Base-by-base conservation (phyloP, 1,140 invertebrate genomes). In the Plodia interpunctella region DNA sequence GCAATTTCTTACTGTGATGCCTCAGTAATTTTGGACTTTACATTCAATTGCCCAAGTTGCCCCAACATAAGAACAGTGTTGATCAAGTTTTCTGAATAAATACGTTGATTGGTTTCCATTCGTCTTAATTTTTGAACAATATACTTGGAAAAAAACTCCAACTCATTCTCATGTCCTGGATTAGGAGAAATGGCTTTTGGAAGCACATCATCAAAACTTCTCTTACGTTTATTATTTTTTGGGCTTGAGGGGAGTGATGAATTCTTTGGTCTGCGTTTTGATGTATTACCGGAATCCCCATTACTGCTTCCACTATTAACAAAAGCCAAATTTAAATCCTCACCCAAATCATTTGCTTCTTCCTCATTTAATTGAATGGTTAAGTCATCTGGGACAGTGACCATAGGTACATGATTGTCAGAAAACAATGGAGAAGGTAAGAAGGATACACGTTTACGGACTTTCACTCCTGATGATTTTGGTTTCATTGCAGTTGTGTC, bases 101-200 rank as follows among this genome's bases (percentile, higher is more conserved):
- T 89, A 50, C 87, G 76, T 35, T 89, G 87, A 65, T 87, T 86
- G 20, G 87, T 89, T 63, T 89, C 87, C 87, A 89, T 89, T 69
- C 60, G 78, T 67, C 87, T 78, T 20, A 89, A 62, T 62, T 89
- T 89, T 69, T 89, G 87, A 0, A 85, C 87, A 56, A 89, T 75
- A 82, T 89, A 89, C 66, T 89, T 89, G 8, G 87, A 85, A 60
- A 89, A 89, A 59, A 83, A 89, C 65, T 89, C 87, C 50, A 87
- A 67, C 66, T 89, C 87, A 76, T 80, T 80, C 20, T 87, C 87
- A 80, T 80, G 87, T 5, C 70, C 71, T 50, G 75, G 38, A 10
- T 44, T 44, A 15, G n/a, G n/a, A n/a, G 38, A 44, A 44, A 15
- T 74, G 55, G 17, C 57, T 68, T 65, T 75, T 5, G 51, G 6